phyloP scores from a whole-genome alignment of 2,888 invertebrate species.

The Hydroisotoma schaefferi region DNA sequence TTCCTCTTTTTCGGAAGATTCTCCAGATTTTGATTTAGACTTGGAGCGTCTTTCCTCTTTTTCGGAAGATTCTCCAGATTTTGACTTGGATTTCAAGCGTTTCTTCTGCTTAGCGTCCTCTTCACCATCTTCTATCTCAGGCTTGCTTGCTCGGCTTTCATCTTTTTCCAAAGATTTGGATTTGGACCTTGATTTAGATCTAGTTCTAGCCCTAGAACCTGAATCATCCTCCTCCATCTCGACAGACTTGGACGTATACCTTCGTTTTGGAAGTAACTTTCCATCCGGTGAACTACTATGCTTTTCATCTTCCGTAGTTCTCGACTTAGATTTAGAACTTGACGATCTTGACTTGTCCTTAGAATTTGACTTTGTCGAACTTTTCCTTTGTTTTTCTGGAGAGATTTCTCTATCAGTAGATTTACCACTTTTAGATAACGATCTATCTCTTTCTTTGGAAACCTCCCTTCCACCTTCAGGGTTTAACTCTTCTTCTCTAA shows the following conservation, averaged over 20 bases:
- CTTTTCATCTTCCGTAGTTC: constrained; percentile 15
- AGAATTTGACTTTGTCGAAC: constrained; percentile 32
- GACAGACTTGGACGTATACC: neutral
- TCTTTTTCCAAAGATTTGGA: neutral
- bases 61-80: neutral
- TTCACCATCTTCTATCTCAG: neutral
- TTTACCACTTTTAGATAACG: constrained; percentile 2
- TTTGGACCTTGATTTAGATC: neutral
- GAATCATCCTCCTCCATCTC: neutral
- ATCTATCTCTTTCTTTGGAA: constrained; percentile 19
- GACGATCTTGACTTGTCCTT: constrained; percentile 8
- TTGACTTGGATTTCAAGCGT: constrained; percentile 24
- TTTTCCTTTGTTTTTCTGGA: constrained; percentile 14
- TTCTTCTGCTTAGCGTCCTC: constrained; percentile 3
- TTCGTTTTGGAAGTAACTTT: no score
- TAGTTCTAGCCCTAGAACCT: neutral
- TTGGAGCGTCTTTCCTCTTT: constrained; percentile 1
- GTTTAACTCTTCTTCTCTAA: constrained; percentile 29
- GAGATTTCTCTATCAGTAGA: constrained; percentile 16
- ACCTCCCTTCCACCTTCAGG: constrained; percentile 14
- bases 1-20: neutral
- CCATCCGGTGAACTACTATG: neutral
- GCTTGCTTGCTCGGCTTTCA: neutral
- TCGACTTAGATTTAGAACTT: neutral
- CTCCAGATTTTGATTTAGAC: constrained; percentile 1